Evolutionary conservation across 2,888 invertebrate genomes (phyloP).

Genomic region (Lagria hirta): DNA sequence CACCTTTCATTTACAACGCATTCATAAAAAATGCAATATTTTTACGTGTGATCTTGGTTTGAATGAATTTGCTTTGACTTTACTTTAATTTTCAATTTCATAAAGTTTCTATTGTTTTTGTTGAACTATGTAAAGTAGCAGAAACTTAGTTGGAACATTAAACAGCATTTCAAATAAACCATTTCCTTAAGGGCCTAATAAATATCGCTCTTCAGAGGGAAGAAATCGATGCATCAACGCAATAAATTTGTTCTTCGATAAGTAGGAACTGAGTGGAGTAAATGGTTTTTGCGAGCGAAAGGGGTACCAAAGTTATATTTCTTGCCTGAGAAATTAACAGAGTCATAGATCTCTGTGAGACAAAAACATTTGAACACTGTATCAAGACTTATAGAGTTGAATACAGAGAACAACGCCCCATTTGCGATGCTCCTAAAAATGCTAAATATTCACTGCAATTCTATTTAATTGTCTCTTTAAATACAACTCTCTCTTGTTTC

Average conservation of each 20-base stretch:
- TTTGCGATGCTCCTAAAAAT: constrained; percentile 27
- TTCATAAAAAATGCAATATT: too few species aligned
- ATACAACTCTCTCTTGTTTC: too few species aligned
- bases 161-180: too few species aligned
- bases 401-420: constrained; percentile 25
- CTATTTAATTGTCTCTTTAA: too few species aligned
- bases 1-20: too few species aligned
- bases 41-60: too few species aligned
- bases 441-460: constrained; percentile 21
- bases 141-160: too few species aligned
- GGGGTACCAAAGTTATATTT: constrained; percentile 46
- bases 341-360: constrained; percentile 46
- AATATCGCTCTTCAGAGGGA: constrained; percentile 14
- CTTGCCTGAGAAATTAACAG: constrained; percentile 47
- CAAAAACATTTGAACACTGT: constrained; percentile 46
- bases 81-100: too few species aligned
- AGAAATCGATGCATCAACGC: constrained; percentile 20
- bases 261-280: constrained; percentile 27
- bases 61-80: too few species aligned
- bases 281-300: constrained; percentile 37
- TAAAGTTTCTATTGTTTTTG: too few species aligned
- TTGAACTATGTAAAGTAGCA: too few species aligned
- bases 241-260: constrained; percentile 30
- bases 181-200: constrained; percentile 16
- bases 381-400: constrained; percentile 37